Percentiles rank a stretch among this genome's conserved stretches.
These are phyloP conservation scores for Brachyalestes nurse DNA, from an alignment of 2,797 vertebrate genomes.

Conservation along the genomic window DNA sequence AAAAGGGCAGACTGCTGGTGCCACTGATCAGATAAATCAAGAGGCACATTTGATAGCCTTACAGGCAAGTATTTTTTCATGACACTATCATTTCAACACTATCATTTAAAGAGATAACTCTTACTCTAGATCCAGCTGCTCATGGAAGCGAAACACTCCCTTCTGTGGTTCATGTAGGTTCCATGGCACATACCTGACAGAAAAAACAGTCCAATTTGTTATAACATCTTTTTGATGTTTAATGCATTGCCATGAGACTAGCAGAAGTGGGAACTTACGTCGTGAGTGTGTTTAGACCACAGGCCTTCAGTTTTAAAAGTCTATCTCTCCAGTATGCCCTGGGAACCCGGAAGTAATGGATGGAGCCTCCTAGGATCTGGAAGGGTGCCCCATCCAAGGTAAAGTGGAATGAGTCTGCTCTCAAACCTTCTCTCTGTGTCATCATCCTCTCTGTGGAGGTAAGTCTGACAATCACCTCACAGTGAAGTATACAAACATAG, in stretches of 20 bases:
- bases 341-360: slow-evolving; percentile 93
- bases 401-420: slow-evolving; percentile 77
- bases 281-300: slow-evolving; percentile 90
- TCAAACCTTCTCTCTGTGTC: slow-evolving; percentile 76
- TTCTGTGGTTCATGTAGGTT: slow-evolving; percentile 88
- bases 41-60: no score
- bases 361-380: slow-evolving; percentile 86
- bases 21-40: no score
- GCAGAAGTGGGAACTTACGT: slow-evolving; percentile 77
- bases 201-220: slow-evolving; percentile 3
- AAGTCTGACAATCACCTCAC: not conserved
- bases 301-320: slow-evolving; percentile 89
- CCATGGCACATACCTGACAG: slow-evolving; percentile 89
- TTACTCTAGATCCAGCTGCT: slow-evolving; percentile 86
- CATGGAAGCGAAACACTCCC: slow-evolving; percentile 85
- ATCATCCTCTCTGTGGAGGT: slow-evolving; percentile 48
- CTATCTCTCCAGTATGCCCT: slow-evolving; percentile 87
- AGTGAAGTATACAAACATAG: not conserved
- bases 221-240: not conserved
- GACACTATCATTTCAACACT: not conserved
- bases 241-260: not conserved
- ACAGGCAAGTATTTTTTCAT: not conserved
- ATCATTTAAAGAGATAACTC: slow-evolving; percentile 12
- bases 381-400: slow-evolving; percentile 81
- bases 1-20: no score